Evolutionary conservation across 2,888 invertebrate species (phyloP).

Genomic region (Muscina levida): DNA sequence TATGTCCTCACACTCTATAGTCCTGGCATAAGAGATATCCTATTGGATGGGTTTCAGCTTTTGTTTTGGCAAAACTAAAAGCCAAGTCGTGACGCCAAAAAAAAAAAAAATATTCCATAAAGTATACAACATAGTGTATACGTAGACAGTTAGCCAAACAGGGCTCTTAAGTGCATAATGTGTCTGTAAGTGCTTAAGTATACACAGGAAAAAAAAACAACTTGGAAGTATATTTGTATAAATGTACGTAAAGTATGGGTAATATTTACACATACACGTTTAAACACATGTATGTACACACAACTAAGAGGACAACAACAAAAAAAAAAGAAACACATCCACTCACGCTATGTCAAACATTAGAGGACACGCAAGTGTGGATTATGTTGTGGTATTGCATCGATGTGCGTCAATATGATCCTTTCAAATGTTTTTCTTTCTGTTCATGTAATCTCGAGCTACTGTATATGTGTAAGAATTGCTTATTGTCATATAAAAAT

Average conservation of each 20-base stretch:
- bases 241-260: neutral
- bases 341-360: no score
- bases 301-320: neutral
- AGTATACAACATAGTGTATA: constrained; percentile 21
- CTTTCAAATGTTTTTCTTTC: no score
- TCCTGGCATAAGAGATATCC: constrained; percentile 18
- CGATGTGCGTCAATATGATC: no score
- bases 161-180: constrained; percentile 37
- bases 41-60: neutral
- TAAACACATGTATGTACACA: neutral
- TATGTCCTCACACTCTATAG: constrained; percentile 3
- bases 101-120: constrained; percentile 1
- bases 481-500: neutral
- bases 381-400: no score
- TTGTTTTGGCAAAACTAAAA: constrained; percentile 17
- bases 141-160: constrained; percentile 30
- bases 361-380: neutral
- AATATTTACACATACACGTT: neutral
- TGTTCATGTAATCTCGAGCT: neutral
- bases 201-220: constrained; percentile 11
- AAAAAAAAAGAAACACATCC: neutral
- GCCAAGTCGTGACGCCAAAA: neutral
- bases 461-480: neutral
- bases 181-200: constrained; percentile 41
- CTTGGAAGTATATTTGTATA: constrained; percentile 7